Base-by-base conservation (phyloP, 2,113 vertebrate species). In the Trichechus manatus region DNA sequence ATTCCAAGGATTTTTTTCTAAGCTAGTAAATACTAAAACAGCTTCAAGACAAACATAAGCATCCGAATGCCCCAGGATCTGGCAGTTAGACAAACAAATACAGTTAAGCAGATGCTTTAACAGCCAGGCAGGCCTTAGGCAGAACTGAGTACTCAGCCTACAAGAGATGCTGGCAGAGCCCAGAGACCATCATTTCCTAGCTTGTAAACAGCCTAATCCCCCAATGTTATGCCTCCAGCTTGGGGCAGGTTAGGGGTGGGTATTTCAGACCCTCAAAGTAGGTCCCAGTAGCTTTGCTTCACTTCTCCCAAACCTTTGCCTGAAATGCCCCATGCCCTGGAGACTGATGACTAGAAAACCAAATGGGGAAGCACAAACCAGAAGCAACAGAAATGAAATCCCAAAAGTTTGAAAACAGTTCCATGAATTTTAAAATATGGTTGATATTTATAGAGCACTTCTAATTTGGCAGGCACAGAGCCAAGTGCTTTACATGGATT, bases 31-130 rank as follows among this genome's bases (percentile, higher is more conserved):
- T 97, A 92, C 88, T 91, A 91, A 96, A 97, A 91, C 42, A 98
- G 87, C 78, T 96, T 96, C 88, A 97, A 93, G 91, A 97, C 0
- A 70, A 97, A 78, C 89, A 93, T 94, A 97, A 96, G 78, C 91
- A 89, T 94, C 56, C 70, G 63, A 97, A 42, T 96, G 70, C 92
- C 89, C 89, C 1, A 0, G 91, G 86, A 95, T 95, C 95, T 97
- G 97, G 94, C 97, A 97, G 91, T 95, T 97, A 97, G 68, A 97
- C 94, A 97, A 96, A 97, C 89, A 97, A 96, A 96, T 97, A 95
- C 70, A 93, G 50, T 95, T 96, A 97, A 97, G 91, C 97, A 97
- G 97, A 97, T 97, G 97, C 89, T 97, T 91, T 93, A 97, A 88
- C 94, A 97, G 93, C 89, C 93, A 97, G 83, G 97, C 70, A 97